These are phyloP conservation scores for Sturnira hondurensis DNA, from an alignment of 2,113 vertebrate genomes.

Conservation along the genomic window DNA sequence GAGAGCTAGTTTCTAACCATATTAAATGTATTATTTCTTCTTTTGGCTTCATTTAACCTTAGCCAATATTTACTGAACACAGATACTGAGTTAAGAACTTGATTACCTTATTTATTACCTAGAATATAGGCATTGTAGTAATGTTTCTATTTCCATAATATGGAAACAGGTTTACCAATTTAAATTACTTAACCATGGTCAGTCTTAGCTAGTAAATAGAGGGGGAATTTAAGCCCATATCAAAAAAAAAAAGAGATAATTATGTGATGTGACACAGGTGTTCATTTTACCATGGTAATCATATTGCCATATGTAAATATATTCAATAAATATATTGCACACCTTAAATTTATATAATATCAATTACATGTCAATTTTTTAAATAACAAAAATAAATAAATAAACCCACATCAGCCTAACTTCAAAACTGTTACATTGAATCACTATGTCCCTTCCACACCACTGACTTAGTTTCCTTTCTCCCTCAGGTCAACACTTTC, in stretches of 20 bases:
- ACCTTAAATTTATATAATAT: neutral
- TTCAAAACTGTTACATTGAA: neutral
- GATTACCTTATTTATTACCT: neutral
- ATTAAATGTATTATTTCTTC: neutral
- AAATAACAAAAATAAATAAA: neutral
- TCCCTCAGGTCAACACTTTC: neutral
- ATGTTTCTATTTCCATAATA: neutral
- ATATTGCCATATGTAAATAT: neutral
- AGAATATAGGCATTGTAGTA: neutral
- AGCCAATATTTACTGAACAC: constrained; percentile 5
- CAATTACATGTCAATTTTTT: neutral
- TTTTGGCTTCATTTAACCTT: neutral
- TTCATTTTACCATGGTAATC: neutral
- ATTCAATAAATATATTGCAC: neutral
- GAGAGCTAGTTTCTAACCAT: neutral
- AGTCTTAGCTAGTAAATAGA: neutral
- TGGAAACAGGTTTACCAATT: neutral
- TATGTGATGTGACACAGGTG: neutral
- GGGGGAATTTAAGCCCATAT: neutral
- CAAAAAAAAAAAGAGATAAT: neutral
- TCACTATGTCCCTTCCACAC: neutral
- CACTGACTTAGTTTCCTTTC: neutral
- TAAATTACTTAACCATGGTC: neutral
- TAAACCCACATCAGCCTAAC: neutral
- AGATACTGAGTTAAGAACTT: neutral